A percentile compares a stretch with the other conserved stretches of the same genome.
phyloP scores from a whole-genome alignment of 2,113 vertebrate species.

The Plestiodon gilberti region DNA sequence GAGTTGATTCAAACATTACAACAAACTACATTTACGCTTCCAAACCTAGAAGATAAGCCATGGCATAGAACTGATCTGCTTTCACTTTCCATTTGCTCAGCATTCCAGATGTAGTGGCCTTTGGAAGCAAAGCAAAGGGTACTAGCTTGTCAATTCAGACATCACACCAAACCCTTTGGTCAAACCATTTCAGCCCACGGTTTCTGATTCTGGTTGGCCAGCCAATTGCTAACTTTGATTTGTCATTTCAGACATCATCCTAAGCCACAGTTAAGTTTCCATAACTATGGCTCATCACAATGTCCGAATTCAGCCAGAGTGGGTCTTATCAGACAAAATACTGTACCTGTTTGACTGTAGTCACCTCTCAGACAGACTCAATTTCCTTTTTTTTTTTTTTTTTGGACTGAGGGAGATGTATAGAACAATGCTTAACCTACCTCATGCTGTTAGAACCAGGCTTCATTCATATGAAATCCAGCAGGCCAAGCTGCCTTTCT shows the following conservation, averaged over 20 bases:
- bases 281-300: background rate
- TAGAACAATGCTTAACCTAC: background rate
- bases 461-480: background rate
- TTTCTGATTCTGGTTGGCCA: too few relatives aligned
- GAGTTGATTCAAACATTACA: background rate
- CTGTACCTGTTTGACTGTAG: background rate
- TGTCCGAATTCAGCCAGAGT: background rate
- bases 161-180: too few relatives aligned
- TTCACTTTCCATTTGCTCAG: background rate
- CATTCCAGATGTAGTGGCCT: background rate
- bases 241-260: too few relatives aligned
- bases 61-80: too few relatives aligned
- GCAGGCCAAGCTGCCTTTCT: background rate
- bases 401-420: background rate
- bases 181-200: too few relatives aligned
- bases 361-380: background rate
- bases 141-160: too few relatives aligned
- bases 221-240: too few relatives aligned
- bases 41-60: background rate
- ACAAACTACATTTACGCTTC: background rate
- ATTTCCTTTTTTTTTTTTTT: background rate
- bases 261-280: background rate
- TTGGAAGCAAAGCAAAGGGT: background rate
- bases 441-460: background rate
- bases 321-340: background rate